Evolutionary conservation across 2,797 vertebrate species (phyloP).

Genomic region (Cheirogaleus major): DNA sequence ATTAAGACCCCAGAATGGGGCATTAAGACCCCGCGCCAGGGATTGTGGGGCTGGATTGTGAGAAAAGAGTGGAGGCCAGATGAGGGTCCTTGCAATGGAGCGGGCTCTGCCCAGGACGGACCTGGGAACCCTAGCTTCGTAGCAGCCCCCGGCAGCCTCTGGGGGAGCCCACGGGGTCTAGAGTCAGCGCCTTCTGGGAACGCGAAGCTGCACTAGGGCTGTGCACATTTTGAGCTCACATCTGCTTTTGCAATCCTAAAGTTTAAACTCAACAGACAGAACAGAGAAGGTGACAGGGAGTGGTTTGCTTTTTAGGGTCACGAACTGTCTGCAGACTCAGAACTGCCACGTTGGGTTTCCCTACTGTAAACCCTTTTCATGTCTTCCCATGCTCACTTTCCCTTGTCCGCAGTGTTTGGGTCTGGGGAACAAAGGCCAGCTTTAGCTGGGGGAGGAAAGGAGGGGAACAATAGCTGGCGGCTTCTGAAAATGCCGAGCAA

Average conservation of each 20-base stretch:
- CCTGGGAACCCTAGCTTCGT: accelerated
- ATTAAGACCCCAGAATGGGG: background rate
- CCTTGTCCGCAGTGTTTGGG: background rate
- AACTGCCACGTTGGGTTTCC: background rate
- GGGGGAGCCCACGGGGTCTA: accelerated
- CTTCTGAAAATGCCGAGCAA: background rate
- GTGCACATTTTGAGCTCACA: background rate
- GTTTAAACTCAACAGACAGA: background rate
- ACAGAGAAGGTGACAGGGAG: accelerated
- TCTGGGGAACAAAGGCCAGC: background rate
- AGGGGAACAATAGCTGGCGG: too few species aligned
- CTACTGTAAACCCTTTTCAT: accelerated
- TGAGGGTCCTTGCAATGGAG: background rate
- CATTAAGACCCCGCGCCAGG: accelerated
- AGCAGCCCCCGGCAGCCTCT: background rate
- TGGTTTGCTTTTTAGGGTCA: too few species aligned
- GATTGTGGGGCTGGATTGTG: accelerated
- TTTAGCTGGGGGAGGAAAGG: accelerated
- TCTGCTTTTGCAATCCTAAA: background rate
- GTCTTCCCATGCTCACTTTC: background rate
- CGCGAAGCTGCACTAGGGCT: background rate
- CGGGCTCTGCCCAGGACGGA: too few species aligned
- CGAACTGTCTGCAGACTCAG: accelerated
- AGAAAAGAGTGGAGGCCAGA: background rate
- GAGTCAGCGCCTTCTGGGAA: background rate